Percentiles rank a stretch among this genome's conserved stretches.
These are phyloP conservation scores for Lepidurus couesii DNA, from an alignment of 1,140 invertebrate genomes.

Conservation along the genomic window DNA sequence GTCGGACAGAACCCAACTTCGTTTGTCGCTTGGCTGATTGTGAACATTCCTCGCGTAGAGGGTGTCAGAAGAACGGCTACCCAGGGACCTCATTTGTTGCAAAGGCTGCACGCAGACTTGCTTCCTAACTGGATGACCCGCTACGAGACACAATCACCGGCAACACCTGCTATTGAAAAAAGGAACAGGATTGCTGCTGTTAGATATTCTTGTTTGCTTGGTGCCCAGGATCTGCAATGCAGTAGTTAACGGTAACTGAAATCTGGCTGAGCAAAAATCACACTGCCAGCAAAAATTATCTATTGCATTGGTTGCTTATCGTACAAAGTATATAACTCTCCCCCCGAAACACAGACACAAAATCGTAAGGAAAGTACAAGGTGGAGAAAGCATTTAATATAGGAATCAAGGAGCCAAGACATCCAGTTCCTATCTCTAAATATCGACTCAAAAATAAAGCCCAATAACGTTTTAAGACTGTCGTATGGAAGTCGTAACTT, in stretches of 20 bases:
- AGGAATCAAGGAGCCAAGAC: no score
- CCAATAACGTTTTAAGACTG: no score
- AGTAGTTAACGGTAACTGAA: background rate
- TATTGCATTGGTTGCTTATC: background rate
- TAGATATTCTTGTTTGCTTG: background rate
- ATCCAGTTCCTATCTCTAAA: no score
- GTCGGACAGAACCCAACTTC: conserved; percentile 18
- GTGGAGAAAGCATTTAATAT: no score
- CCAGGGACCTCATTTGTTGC: conserved; percentile 20
- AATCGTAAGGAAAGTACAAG: no score
- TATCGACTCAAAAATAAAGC: no score
- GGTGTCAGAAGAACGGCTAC: conserved; percentile 15
- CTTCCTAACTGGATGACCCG: conserved; percentile 9
- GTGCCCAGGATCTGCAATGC: background rate
- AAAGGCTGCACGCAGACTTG: conserved; percentile 13
- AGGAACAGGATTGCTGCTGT: background rate
- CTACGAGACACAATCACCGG: background rate
- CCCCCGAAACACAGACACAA: no score
- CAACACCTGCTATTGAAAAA: conserved; percentile 10
- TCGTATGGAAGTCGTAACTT: no score
- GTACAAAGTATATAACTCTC: background rate
- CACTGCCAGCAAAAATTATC: background rate
- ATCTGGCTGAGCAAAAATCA: background rate
- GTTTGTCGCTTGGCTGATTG: conserved; percentile 21
- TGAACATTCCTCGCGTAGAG: background rate